These are phyloP conservation scores for Hecatera dysodea DNA, from an alignment of 2,888 invertebrate species.

Conservation along the genomic window DNA sequence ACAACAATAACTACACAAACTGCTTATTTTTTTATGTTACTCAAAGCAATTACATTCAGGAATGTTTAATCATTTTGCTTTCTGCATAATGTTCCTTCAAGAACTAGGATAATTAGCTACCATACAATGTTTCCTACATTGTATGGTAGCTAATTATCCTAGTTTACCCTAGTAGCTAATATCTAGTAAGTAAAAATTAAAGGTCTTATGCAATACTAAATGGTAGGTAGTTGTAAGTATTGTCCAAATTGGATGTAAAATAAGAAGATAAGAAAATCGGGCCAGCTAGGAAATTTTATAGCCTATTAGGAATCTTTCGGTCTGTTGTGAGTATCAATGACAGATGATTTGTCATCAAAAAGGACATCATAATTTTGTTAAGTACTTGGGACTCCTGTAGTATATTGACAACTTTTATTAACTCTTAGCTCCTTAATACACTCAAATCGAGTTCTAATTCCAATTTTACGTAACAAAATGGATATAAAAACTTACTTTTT, in stretches of 20 bases:
- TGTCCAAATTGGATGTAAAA: background rate
- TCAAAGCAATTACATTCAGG: background rate
- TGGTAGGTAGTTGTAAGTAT: background rate
- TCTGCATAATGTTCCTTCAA: background rate
- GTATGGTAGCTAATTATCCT: background rate
- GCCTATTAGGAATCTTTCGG: rapidly evolving
- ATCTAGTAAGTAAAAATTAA: too few relatives aligned
- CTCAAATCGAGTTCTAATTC: background rate
- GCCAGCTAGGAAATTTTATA: background rate
- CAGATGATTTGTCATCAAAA: conserved; percentile 33
- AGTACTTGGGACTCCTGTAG: background rate
- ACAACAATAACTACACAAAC: background rate
- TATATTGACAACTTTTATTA: background rate
- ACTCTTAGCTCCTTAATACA: background rate
- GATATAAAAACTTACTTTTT: conserved; percentile 94
- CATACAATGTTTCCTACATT: too few relatives aligned
- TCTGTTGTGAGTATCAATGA: conserved; percentile 7
- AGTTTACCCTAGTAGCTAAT: too few relatives aligned
- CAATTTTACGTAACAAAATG: background rate
- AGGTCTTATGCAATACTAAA: conserved; percentile 34
- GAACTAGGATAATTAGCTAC: too few relatives aligned
- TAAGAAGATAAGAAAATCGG: background rate
- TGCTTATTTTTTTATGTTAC: too few relatives aligned
- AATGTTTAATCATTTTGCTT: too few relatives aligned
- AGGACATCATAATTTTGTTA: background rate